Evolutionary conservation across 2,797 vertebrate genomes (phyloP), one percentile per base, ranked within the genome.

Genomic region (Hippocampus kuda): DNA sequence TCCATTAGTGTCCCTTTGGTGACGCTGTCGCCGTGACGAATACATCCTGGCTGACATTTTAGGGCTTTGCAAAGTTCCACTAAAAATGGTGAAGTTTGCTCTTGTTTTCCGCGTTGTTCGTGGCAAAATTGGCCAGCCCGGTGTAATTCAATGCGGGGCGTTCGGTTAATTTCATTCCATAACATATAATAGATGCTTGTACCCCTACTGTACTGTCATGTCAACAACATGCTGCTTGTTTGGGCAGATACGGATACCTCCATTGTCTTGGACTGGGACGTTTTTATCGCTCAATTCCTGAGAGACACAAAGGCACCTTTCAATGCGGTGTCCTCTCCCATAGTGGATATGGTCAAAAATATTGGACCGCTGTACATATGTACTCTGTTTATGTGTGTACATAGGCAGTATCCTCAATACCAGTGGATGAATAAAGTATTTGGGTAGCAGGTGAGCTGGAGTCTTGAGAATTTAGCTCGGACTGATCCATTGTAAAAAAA

Each of bases 1-100:
- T 85, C 79, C 77, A 80, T 83, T 84, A 81, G 77, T 69, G 83
- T 82, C 83, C 83, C 84, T 84, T 81, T 74, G 84, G 85, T 79
- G 83, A 85, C 73, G 72, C 70, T 62, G 78, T 78, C 81, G 83
- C 74, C 73, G 75, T 84, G 85, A 86, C 80, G 81, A 85, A 85
- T 84, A 83, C 72, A 83, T 81, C 79, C 72, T 63, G 46, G 54
- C 73, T 79, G 81, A 79, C 85, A 82, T 85, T 82, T 83, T 78
- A 71, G 72, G 72, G 72, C 67, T 77, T 85, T 83, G 72, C 62
- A 74, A 77, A 72, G 68, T 82, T 75, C 68, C 64, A 70, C 77
- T 70, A 77, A 86, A 84, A 83, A 81, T 83, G 83, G 88, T 85
- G 78, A 78, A 80, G 75, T 79, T 85, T 84, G 67, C 80, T 76